phyloP scores from a whole-genome alignment of 1,140 invertebrate genomes.

The Zaprionus tsacasi region DNA sequence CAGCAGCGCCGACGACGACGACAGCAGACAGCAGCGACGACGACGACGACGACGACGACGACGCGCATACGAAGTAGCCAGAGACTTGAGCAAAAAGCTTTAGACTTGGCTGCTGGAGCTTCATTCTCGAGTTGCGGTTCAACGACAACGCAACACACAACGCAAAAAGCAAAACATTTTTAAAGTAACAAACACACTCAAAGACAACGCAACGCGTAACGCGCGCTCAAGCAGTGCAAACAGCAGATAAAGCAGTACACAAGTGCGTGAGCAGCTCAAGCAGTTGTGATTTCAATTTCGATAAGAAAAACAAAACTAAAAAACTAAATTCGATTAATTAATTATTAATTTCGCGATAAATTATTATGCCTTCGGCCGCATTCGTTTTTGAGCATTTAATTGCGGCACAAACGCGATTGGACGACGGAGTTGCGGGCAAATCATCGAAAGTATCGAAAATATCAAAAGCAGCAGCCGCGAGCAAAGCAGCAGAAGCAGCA shows the following conservation, averaged over 20 bases:
- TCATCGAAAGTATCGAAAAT: not conserved
- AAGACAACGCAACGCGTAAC: not conserved
- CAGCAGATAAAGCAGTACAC: constrained; percentile 26
- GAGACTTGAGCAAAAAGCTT: constrained; percentile 66
- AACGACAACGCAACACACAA: constrained; percentile 50
- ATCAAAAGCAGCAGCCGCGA: constrained; percentile 16
- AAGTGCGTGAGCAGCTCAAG: constrained; percentile 40
- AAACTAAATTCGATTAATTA: constrained; percentile 4
- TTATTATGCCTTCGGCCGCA: constrained; percentile 73
- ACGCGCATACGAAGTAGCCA: constrained; percentile 31
- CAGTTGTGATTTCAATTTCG: constrained; percentile 5
- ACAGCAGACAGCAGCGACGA: constrained; percentile 11
- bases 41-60: constrained; percentile 8
- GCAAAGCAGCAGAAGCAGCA: constrained; percentile 27
- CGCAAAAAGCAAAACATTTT: not conserved
- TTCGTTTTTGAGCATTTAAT: constrained; percentile 80
- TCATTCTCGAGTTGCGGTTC: constrained; percentile 79
- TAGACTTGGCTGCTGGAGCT: constrained; percentile 62
- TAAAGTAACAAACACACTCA: too few relatives aligned
- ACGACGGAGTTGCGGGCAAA: constrained; percentile 47
- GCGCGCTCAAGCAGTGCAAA: constrained; percentile 35
- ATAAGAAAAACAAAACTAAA: constrained; percentile 8
- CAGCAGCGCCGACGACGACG: constrained; percentile 4
- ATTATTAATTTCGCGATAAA: constrained; percentile 19
- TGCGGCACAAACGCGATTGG: constrained; percentile 73